These are phyloP conservation scores for Drosophila peninsularis DNA, from an alignment of 2,888 invertebrate genomes.

Conservation along the genomic window DNA sequence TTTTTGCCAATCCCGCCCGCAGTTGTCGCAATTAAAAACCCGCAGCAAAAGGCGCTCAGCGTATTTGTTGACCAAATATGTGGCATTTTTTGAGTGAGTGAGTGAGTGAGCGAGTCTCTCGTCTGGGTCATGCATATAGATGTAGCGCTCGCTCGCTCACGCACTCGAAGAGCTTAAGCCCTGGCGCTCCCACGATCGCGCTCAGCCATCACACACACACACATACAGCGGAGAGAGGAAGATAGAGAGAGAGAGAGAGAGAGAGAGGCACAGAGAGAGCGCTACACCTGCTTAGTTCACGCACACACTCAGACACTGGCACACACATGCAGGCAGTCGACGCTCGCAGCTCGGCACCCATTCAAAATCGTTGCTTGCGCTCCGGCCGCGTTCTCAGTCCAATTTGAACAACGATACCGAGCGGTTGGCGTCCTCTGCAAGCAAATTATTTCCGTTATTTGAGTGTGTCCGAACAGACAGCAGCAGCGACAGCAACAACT, in stretches of 20 bases:
- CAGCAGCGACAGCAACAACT: conserved; percentile 27
- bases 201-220: conserved; percentile 34
- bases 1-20: conserved; percentile 54
- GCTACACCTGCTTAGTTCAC: conserved; percentile 52
- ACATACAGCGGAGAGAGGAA: conserved; percentile 8
- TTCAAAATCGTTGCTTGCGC: conserved; percentile 63
- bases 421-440: conserved; percentile 80
- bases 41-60: conserved; percentile 42
- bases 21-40: conserved; percentile 59
- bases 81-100: conserved; percentile 54
- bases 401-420: conserved; percentile 84
- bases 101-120: conserved; percentile 19
- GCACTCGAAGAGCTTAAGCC: conserved; percentile 38
- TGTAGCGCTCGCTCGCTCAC: conserved; percentile 17
- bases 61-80: conserved; percentile 72
- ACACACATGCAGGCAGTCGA: conserved; percentile 11
- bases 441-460: conserved; percentile 50
- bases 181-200: conserved; percentile 38
- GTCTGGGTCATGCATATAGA: conserved; percentile 8
- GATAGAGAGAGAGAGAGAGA: not conserved
- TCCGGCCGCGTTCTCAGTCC: conserved; percentile 71
- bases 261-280: conserved; percentile 2
- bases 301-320: conserved; percentile 7
- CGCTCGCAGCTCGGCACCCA: conserved; percentile 45
- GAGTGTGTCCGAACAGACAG: conserved; percentile 48